Conservation (phyloP, 2,113 vertebrate genomes). For the Illadopsis cleaveri region DNA sequence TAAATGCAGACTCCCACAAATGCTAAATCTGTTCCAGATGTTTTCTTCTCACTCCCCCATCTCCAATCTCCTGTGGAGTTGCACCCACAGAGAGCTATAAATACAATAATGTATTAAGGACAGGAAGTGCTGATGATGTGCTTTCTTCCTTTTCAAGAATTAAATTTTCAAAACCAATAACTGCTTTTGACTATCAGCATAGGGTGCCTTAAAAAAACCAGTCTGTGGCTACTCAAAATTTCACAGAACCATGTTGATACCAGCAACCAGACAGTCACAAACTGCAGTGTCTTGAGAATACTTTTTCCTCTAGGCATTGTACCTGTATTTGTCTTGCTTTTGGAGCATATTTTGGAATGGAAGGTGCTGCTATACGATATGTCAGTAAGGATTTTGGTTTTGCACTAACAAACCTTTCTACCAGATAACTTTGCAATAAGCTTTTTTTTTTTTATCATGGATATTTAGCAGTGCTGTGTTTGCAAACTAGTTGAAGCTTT, state of each 20-base stretch:
- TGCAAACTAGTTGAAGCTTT: constrained; percentile 9
- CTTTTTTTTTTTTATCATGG: neutral
- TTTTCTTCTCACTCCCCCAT: constrained; percentile 22
- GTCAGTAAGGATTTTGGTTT: neutral
- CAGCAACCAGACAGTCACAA: neutral
- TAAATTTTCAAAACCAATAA: neutral
- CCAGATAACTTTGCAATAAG: neutral
- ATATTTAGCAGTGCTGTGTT: neutral
- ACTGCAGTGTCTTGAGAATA: neutral
- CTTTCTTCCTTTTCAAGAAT: neutral
- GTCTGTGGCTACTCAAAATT: neutral
- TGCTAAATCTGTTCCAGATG: neutral
- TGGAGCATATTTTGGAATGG: neutral
- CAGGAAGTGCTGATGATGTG: neutral
- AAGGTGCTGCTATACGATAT: neutral
- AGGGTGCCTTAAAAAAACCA: neutral
- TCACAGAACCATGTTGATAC: neutral
- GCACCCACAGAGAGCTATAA: neutral
- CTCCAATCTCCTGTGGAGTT: neutral
- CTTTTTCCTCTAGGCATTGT: neutral
- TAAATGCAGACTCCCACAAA: neutral
- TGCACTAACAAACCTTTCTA: neutral
- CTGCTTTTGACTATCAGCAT: neutral
- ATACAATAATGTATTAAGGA: neutral
- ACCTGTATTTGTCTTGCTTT: neutral